A percentile compares a stretch with the other conserved stretches of the same genome.
phyloP scores from a whole-genome alignment of 2,888 invertebrate species.

The Reticulitermes lucifugus region DNA sequence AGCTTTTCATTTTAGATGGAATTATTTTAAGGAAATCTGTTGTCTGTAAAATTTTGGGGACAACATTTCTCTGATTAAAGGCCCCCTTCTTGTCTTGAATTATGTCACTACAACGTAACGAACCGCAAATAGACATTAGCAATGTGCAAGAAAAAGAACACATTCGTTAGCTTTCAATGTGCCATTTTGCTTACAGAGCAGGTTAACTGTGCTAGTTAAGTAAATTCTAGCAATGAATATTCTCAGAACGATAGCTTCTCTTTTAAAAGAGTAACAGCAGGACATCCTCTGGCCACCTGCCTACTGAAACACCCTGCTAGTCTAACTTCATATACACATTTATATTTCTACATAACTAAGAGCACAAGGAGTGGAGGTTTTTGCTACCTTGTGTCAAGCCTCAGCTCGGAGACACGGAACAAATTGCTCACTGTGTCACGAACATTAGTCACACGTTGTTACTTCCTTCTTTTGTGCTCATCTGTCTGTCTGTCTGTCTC shows the following conservation, averaged over 20 bases:
- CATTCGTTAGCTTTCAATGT: neutral
- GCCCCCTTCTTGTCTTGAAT: too few species aligned
- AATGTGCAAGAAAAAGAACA: too few species aligned
- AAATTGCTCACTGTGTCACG: slow-evolving; percentile 34
- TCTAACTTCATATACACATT: slow-evolving; percentile 4
- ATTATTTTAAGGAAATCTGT: too few species aligned
- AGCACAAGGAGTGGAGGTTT: neutral
- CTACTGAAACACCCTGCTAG: slow-evolving; percentile 21
- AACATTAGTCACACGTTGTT: slow-evolving; percentile 33
- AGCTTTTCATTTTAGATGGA: too few species aligned
- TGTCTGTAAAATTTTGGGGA: too few species aligned
- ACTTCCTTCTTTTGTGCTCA: slow-evolving; percentile 5
- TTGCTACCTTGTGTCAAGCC: slow-evolving; percentile 28
- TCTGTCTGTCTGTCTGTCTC: neutral
- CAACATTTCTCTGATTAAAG: too few species aligned
- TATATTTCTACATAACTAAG: neutral
- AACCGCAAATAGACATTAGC: too few species aligned
- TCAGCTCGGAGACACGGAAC: slow-evolving; percentile 24
- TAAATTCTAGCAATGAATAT: neutral
- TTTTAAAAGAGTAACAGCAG: slow-evolving; percentile 9
- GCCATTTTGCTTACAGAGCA: neutral
- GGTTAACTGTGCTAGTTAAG: neutral
- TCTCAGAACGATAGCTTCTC: neutral
- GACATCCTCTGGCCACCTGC: neutral
- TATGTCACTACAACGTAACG: too few species aligned